phyloP scores from a whole-genome alignment of 2,113 vertebrate genomes.

The Brachirus orientalis region DNA sequence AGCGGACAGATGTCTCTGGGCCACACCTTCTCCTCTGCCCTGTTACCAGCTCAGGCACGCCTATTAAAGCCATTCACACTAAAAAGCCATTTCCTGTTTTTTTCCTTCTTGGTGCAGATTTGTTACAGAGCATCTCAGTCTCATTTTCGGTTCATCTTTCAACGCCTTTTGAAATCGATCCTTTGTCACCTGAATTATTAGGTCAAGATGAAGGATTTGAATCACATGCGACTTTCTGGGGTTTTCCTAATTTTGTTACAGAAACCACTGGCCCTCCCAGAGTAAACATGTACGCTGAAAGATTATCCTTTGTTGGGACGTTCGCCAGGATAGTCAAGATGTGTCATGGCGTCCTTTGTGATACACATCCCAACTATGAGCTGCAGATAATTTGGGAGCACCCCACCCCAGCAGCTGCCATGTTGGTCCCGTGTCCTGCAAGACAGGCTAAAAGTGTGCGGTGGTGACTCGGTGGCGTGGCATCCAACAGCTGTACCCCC shows the following conservation, averaged over 20 bases:
- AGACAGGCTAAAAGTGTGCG: constrained; percentile 68
- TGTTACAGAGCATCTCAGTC: constrained; percentile 11
- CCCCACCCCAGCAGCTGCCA: constrained; percentile 77
- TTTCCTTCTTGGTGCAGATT: constrained; percentile 11
- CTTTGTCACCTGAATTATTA: not conserved
- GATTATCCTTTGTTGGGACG: constrained; percentile 20
- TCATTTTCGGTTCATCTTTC: constrained; percentile 32
- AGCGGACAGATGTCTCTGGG: constrained; percentile 72
- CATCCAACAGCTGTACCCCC: constrained; percentile 77
- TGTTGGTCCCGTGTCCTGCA: constrained; percentile 56
- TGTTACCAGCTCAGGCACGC: constrained; percentile 47
- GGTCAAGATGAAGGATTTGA: not conserved
- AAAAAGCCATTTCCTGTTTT: constrained; percentile 24
- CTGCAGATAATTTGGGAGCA: constrained; percentile 71
- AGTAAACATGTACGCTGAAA: not conserved
- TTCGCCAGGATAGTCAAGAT: constrained; percentile 34
- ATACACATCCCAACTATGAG: constrained; percentile 76
- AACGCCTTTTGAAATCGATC: constrained; percentile 31
- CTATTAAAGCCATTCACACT: constrained; percentile 55
- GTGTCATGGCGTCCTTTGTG: constrained; percentile 60
- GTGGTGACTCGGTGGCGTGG: constrained; percentile 72
- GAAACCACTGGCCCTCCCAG: too few relatives aligned
- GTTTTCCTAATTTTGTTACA: not conserved
- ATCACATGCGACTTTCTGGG: not conserved
- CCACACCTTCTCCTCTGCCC: constrained; percentile 67